Percentiles rank a stretch among this genome's conserved stretches.
phyloP scores from a whole-genome alignment of 2,888 invertebrate species.

The Lucinisca nassula region DNA sequence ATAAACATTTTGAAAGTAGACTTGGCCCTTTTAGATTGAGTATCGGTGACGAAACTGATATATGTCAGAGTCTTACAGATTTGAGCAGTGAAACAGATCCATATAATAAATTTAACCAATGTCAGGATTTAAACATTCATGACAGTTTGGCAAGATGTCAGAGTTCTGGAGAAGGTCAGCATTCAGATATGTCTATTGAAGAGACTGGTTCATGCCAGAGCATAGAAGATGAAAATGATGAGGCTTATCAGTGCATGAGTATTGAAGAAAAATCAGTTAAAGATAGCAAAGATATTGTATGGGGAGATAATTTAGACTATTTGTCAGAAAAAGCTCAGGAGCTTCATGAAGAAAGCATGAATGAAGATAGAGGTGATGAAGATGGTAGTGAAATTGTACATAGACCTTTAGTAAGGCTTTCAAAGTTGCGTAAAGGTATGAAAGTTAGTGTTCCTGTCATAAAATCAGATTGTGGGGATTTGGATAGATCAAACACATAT shows the following conservation, averaged over 20 bases:
- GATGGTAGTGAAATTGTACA: neutral
- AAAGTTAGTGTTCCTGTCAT: neutral
- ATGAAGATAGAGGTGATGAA: neutral
- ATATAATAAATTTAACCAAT: neutral
- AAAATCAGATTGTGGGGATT: neutral
- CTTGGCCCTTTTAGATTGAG: neutral
- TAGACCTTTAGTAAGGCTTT: constrained; percentile 21
- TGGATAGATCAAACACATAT: neutral
- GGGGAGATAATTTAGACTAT: neutral
- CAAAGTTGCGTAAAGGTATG: neutral
- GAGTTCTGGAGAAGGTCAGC: constrained; percentile 7
- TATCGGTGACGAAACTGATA: neutral
- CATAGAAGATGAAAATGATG: neutral
- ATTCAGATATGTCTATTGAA: neutral
- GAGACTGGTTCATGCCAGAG: too few species aligned
- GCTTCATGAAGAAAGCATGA: neutral
- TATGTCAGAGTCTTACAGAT: constrained; percentile 1
- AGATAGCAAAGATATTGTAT: neutral
- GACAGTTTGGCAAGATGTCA: constrained; percentile 1
- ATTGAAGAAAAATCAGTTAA: neutral
- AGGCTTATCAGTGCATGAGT: neutral
- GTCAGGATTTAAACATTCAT: constrained; percentile 5
- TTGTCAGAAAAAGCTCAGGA: neutral
- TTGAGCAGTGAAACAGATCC: neutral
- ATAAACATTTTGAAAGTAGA: neutral